These are phyloP conservation scores for Cepaea nemoralis DNA, from an alignment of 1,140 invertebrate genomes.

Conservation along the genomic window DNA sequence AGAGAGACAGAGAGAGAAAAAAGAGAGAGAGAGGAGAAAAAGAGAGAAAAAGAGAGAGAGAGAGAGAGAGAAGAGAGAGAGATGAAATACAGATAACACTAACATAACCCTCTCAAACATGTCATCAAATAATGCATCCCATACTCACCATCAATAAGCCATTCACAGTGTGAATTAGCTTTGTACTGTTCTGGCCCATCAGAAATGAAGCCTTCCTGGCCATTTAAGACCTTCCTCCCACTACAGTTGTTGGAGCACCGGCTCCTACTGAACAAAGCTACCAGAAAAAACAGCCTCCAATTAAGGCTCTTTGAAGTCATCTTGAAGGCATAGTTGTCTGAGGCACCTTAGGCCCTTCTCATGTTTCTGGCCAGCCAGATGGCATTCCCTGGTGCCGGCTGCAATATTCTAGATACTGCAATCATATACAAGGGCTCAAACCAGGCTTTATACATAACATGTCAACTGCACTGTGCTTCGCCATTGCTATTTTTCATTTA, in stretches of 20 bases:
- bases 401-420: neutral
- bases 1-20: no score
- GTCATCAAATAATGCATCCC: no score
- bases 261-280: conserved; percentile 3
- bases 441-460: neutral
- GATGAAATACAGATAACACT: no score
- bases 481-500: neutral
- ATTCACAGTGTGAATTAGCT: conserved; percentile 93
- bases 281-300: conserved; percentile 29
- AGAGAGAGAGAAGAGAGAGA: no score
- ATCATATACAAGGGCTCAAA: neutral
- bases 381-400: neutral
- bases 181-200: conserved; percentile 93
- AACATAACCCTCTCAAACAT: no score
- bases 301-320: conserved; percentile 24
- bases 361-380: neutral
- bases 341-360: conserved; percentile 11
- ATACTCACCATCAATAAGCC: conserved; percentile 87
- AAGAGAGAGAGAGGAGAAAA: no score
- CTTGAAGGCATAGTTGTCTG: conserved; percentile 25
- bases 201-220: conserved; percentile 81
- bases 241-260: conserved; percentile 41
- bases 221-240: conserved; percentile 46
- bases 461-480: neutral
- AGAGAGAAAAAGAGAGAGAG: no score